Conservation (phyloP, 2,113 vertebrate genomes). For the Lasiurus borealis region DNA sequence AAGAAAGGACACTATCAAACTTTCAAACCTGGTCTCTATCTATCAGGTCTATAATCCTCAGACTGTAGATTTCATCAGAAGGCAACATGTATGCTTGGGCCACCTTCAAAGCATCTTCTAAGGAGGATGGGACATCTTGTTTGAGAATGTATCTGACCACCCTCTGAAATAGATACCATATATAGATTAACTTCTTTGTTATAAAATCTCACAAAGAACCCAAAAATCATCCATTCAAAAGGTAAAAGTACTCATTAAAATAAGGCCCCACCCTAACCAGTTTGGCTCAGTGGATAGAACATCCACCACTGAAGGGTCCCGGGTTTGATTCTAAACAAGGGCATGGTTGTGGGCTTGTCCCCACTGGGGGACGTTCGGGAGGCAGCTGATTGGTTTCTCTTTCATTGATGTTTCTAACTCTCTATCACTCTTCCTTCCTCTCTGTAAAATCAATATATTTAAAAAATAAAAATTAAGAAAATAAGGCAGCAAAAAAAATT, state of each 20-base stretch:
- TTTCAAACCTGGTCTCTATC: constrained; percentile 89
- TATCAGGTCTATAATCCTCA: constrained; percentile 92
- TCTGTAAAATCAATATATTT: no score
- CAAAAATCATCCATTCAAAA: neutral
- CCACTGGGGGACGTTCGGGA: neutral
- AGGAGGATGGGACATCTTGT: constrained; percentile 90
- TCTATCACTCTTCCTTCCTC: no score
- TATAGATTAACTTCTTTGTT: accelerated
- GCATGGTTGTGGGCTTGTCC: neutral
- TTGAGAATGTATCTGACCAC: constrained; percentile 95
- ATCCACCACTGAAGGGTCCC: neutral
- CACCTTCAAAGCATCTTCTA: constrained; percentile 95
- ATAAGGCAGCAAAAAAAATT: no score
- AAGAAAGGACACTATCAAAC: neutral
- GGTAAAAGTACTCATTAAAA: neutral
- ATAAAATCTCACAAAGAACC: neutral
- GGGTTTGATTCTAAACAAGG: no score
- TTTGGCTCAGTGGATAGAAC: neutral
- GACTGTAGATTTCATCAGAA: constrained; percentile 90
- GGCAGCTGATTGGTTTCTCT: neutral
- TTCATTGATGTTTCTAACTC: neutral
- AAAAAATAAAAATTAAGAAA: neutral
- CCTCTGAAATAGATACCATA: constrained; percentile 86
- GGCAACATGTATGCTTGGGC: constrained; percentile 91
- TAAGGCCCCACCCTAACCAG: neutral